These are phyloP conservation scores for Anneissia japonica DNA, from an alignment of 35 echinoderm and acorn worm species.

Conservation along the genomic window DNA sequence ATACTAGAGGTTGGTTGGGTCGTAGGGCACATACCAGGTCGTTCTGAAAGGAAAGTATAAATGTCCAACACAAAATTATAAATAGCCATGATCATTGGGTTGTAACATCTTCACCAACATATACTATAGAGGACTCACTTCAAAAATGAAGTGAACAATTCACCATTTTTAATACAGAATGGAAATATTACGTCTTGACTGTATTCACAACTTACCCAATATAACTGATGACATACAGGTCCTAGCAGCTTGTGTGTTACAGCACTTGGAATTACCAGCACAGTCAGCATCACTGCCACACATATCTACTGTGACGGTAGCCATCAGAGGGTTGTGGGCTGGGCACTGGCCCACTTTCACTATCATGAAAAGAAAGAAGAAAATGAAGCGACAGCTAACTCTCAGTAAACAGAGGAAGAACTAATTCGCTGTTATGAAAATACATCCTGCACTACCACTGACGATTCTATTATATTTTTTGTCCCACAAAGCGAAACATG, in stretches of 20 bases:
- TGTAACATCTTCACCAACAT: too few species aligned
- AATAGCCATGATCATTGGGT: too few species aligned
- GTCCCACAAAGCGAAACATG: too few species aligned
- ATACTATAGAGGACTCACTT: too few species aligned
- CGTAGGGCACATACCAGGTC: neutral
- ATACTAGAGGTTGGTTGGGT: neutral
- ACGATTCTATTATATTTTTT: too few species aligned
- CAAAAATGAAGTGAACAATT: too few species aligned
- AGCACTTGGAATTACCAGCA: constrained; percentile 6
- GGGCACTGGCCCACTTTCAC: constrained; percentile 8
- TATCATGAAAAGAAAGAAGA: neutral
- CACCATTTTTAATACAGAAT: too few species aligned
- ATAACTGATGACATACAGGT: constrained; percentile 2
- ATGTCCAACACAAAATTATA: too few species aligned
- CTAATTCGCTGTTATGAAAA: too few species aligned
- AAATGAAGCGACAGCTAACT: neutral
- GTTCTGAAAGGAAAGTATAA: neutral
- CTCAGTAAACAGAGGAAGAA: neutral
- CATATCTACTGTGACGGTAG: neutral
- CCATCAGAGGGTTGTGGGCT: neutral
- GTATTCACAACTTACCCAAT: neutral
- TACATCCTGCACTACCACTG: too few species aligned
- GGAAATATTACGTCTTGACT: too few species aligned
- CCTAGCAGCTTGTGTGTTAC: neutral
- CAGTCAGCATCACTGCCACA: constrained; percentile 4